phyloP scores from a whole-genome alignment of 2,113 vertebrate genomes.

The Symphodus melops region DNA sequence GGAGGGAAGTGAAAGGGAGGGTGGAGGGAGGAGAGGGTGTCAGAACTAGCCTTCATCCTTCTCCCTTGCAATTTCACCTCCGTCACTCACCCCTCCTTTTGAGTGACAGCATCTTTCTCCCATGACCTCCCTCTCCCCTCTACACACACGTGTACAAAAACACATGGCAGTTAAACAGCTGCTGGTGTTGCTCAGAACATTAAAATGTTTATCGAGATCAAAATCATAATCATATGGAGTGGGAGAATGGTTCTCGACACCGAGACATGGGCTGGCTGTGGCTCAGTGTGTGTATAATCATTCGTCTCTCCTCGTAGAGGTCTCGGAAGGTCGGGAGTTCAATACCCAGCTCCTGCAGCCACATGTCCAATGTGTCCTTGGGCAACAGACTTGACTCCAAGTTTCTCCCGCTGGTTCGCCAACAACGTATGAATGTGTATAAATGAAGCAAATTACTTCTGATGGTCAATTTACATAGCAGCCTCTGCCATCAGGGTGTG shows the following conservation, averaged over 20 bases:
- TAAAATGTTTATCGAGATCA: slow-evolving; percentile 1
- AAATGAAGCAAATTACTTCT: no score
- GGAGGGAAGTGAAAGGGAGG: slow-evolving; percentile 20
- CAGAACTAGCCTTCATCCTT: slow-evolving; percentile 53
- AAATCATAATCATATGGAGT: not conserved
- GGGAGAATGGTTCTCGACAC: not conserved
- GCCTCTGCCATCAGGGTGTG: no score
- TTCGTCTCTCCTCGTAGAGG: no score
- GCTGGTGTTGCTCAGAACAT: not conserved
- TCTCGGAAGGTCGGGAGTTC: no score
- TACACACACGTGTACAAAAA: slow-evolving; percentile 17
- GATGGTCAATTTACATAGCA: no score
- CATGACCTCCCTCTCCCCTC: slow-evolving; percentile 41
- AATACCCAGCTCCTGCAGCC: no score
- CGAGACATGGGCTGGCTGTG: no score
- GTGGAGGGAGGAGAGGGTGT: slow-evolving; percentile 6
- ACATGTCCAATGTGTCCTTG: no score
- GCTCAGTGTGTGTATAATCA: no score
- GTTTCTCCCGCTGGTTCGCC: no score
- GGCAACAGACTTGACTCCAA: no score
- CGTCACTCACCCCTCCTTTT: slow-evolving; percentile 53
- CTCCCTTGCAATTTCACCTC: slow-evolving; percentile 69
- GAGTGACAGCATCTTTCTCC: slow-evolving; percentile 47
- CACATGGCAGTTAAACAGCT: slow-evolving; percentile 12
- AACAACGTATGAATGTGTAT: no score